These are phyloP conservation scores for Drosophila mercatorum DNA, from an alignment of 2,888 invertebrate genomes.

Conservation along the genomic window DNA sequence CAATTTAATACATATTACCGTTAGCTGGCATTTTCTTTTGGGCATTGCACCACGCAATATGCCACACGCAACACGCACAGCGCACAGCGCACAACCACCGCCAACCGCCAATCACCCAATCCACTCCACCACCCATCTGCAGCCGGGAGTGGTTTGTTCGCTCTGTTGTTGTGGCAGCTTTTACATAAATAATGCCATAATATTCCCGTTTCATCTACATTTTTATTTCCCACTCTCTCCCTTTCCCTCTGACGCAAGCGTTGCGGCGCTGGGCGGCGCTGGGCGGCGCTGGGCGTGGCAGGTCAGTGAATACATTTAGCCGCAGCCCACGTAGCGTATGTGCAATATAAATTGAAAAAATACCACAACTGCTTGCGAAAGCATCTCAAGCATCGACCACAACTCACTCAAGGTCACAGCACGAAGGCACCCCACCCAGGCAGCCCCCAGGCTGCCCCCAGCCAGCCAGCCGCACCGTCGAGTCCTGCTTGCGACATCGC, in stretches of 20 bases:
- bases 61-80: constrained; percentile 14
- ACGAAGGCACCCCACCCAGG: no score
- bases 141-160: not conserved
- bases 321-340: constrained; percentile 31
- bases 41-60: constrained; percentile 30
- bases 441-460: not conserved
- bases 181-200: constrained; percentile 71
- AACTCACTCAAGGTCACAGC: constrained; percentile 49
- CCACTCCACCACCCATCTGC: not conserved
- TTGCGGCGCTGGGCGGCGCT: not conserved
- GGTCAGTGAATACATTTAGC: not conserved
- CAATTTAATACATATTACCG: constrained; percentile 59
- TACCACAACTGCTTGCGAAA: constrained; percentile 12
- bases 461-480: no score
- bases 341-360: constrained; percentile 18
- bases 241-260: constrained; percentile 10
- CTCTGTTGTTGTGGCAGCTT: constrained; percentile 20
- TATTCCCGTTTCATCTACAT: constrained; percentile 54
- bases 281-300: not conserved
- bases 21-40: constrained; percentile 47
- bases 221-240: constrained; percentile 6
- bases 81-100: not conserved
- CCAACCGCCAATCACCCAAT: not conserved
- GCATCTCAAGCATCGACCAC: constrained; percentile 6
- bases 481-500: constrained; percentile 1